phyloP scores from a whole-genome alignment of 2,113 vertebrate species.

The Proterorhinus semilunaris region DNA sequence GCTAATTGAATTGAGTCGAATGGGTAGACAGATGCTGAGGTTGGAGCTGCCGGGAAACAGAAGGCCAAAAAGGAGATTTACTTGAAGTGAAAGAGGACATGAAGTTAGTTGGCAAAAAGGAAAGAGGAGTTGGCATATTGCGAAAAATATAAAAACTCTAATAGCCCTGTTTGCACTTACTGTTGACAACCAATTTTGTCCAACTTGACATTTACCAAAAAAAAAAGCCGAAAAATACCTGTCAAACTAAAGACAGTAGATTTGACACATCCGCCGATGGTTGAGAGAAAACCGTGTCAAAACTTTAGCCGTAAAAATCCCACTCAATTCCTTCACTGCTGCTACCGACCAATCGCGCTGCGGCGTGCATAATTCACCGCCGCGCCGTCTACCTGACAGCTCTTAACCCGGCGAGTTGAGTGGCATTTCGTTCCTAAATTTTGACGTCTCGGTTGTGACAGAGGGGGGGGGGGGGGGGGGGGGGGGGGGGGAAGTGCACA shows the following conservation, averaged over 20 bases:
- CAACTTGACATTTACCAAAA: constrained; percentile 1
- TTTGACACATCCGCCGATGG: not conserved
- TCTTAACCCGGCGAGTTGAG: constrained; percentile 6
- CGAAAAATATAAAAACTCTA: not conserved
- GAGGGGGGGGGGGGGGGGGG: too few relatives aligned
- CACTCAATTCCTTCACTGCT: not conserved
- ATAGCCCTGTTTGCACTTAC: constrained; percentile 1
- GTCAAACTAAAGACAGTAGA: not conserved
- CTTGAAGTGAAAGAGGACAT: not conserved
- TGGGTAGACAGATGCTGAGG: not conserved
- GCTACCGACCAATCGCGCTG: not conserved
- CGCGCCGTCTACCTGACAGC: not conserved
- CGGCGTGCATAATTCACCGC: constrained; percentile 1
- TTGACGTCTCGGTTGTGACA: not conserved
- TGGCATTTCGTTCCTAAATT: not conserved
- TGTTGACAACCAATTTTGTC: constrained; percentile 3
- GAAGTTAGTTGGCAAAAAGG: not conserved
- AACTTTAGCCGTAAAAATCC: constrained; percentile 8
- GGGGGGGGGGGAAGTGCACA: not conserved
- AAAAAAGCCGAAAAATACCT: not conserved
- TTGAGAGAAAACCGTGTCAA: not conserved
- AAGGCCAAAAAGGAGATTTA: not conserved
- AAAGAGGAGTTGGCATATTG: not conserved
- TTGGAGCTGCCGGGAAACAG: not conserved
- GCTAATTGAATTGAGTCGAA: too few relatives aligned